Percentiles rank a stretch among this genome's conserved stretches.
Conservation (phyloP, 2,888 invertebrate genomes). For the Rhagonycha fulva region DNA sequence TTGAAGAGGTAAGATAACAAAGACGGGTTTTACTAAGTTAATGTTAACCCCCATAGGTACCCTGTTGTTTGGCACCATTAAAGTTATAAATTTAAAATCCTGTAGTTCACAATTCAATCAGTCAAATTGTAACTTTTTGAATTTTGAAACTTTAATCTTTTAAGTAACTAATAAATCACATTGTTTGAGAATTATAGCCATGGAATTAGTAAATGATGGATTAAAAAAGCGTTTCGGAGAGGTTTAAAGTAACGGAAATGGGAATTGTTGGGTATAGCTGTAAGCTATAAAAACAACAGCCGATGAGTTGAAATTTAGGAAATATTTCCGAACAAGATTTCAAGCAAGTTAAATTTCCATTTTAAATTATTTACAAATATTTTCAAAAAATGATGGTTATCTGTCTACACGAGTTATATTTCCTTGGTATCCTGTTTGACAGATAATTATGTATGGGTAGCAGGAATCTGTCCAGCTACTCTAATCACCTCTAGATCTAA, state of each 20-base stretch:
- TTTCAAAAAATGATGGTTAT: constrained; percentile 27
- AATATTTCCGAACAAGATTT: neutral
- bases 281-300: neutral
- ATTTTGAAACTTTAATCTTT: neutral
- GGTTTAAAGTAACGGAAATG: neutral
- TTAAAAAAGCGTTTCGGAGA: neutral
- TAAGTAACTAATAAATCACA: neutral
- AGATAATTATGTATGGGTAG: constrained; percentile 51
- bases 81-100: constrained; percentile 12
- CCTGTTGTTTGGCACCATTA: constrained; percentile 21
- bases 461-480: constrained; percentile 45
- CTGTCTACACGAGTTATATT: constrained; percentile 29
- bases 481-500: constrained; percentile 41
- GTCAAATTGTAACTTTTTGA: neutral
- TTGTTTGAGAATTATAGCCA: neutral
- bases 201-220: neutral
- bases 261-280: neutral
- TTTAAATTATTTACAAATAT: neutral
- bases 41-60: constrained; percentile 25
- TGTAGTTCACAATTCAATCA: constrained; percentile 10
- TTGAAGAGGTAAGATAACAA: constrained; percentile 45
- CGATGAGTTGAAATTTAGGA: neutral
- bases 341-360: neutral
- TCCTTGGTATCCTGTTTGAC: constrained; percentile 34
- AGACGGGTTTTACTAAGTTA: constrained; percentile 35